phyloP scores from a whole-genome alignment of 1,140 invertebrate genomes.

The Saccostrea glomerata region DNA sequence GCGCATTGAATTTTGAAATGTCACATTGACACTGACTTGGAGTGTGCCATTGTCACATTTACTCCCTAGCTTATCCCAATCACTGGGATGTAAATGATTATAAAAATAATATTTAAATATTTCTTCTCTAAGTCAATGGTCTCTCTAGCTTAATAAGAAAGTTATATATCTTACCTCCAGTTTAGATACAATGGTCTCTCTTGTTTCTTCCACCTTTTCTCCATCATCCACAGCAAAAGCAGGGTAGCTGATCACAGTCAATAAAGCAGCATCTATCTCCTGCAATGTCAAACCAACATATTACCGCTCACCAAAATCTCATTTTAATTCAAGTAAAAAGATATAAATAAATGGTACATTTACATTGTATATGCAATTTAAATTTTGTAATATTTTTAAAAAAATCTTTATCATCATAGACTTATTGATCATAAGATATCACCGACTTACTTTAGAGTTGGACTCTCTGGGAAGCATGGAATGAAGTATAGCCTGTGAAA shows the following conservation, averaged over 20 bases:
- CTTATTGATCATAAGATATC: too few relatives aligned
- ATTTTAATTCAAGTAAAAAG: neutral
- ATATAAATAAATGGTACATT: neutral
- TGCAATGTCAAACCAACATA: conserved; percentile 58
- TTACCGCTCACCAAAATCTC: neutral
- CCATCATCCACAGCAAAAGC: conserved; percentile 99
- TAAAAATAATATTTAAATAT: too few relatives aligned
- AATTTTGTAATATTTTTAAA: too few relatives aligned
- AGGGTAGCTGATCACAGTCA: conserved; percentile 98
- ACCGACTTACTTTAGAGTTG: conserved; percentile 88
- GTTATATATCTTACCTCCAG: conserved; percentile 67
- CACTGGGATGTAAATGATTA: too few relatives aligned
- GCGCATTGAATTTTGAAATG: too few relatives aligned
- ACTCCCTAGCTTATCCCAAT: too few relatives aligned
- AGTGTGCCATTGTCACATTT: too few relatives aligned
- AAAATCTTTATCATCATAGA: too few relatives aligned
- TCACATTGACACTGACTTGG: too few relatives aligned
- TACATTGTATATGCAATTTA: too few relatives aligned
- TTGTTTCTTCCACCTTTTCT: conserved; percentile 91
- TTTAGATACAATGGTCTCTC: conserved; percentile 78
- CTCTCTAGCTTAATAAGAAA: too few relatives aligned
- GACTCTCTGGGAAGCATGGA: conserved; percentile 99
- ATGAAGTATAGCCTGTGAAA: conserved; percentile 91
- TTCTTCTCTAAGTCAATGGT: too few relatives aligned
- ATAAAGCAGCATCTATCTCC: conserved; percentile 96